Conservation (phyloP, 2,797 vertebrate genomes). For the Odontamblyopus lacepedii region DNA sequence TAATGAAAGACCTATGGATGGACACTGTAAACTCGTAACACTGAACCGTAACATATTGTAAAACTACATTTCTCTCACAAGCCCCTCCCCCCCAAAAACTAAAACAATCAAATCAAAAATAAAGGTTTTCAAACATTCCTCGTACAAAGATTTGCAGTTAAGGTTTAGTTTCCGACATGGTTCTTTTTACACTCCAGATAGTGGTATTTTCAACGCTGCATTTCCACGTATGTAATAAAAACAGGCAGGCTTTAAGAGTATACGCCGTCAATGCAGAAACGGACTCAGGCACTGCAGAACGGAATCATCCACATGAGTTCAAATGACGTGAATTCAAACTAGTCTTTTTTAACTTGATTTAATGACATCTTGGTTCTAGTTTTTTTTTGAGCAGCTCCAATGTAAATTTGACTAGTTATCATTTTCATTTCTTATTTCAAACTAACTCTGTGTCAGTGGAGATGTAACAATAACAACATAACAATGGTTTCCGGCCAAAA, state of each 20-base stretch:
- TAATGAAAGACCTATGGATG: conserved; percentile 38
- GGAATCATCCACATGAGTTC: conserved; percentile 24
- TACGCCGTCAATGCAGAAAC: conserved; percentile 74
- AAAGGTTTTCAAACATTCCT: conserved; percentile 59
- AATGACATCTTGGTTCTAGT: background rate
- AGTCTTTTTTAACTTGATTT: background rate
- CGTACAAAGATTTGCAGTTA: conserved; percentile 78
- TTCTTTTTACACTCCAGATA: conserved; percentile 60
- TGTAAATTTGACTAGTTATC: background rate
- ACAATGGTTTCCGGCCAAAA: too few relatives aligned
- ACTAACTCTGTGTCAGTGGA: background rate
- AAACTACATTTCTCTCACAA: conserved; percentile 44
- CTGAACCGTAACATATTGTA: conserved; percentile 66
- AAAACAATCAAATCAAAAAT: conserved; percentile 36
- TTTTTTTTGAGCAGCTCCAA: background rate
- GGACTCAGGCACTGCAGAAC: conserved; percentile 47
- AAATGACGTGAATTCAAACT: background rate
- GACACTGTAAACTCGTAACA: conserved; percentile 73
- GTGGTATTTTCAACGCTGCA: conserved; percentile 69
- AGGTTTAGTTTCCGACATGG: conserved; percentile 69
- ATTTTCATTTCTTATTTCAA: background rate
- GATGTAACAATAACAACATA: too few relatives aligned
- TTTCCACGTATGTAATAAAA: conserved; percentile 79
- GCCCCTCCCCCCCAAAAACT: conserved; percentile 32
- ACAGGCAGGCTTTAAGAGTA: conserved; percentile 80